Evolutionary conservation across 2,888 invertebrate species (phyloP), one percentile per base, ranked within the genome.

Genomic region (Sesia apiformis): DNA sequence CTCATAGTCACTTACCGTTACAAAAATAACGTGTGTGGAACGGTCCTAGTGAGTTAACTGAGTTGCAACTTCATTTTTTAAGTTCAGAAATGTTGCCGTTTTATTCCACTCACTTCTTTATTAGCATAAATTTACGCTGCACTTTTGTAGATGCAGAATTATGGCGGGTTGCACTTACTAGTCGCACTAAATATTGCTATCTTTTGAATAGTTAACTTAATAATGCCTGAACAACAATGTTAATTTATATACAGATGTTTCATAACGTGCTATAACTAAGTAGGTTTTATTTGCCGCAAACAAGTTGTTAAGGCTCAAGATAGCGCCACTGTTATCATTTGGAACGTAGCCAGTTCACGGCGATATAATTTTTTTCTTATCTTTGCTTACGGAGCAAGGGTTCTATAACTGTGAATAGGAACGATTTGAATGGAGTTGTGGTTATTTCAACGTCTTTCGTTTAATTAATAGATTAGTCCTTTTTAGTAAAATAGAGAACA

Each of bases 241-340:
- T 50, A 38, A 50, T 38, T 50, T 50, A 23, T 4, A 50, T 50
- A 38, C 50, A 52, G 40, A 52, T 40, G 52, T 52, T 54, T 55
- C 41, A 51, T 55, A 50, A 51, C 39, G 38, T 52, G 52, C 46
- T 49, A 40, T 8, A 49, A 40, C 41, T 58, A 52, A 23, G 49
- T 53, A 52, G 55, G 55, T 57, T 60, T 60, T 62, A 60, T 63
- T 60, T 56, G 49, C 59, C 58, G 56, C 59, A 60, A 66, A 63
- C 62, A 58, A 40, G 57, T 55, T 57, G 61, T 60, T 60, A 61
- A 63, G 58, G 55, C 59, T 56, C 57, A 57, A 60, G 60, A 58
- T 60, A 55, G 57, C 42, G 55, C 38, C 51, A 56, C 60, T 60
- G 58, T 60, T 62, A 60, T 66, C 66, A 60, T 62, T 63, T 66